phyloP scores from a whole-genome alignment of 2,888 invertebrate genomes.

The Agrochola lychnidis region DNA sequence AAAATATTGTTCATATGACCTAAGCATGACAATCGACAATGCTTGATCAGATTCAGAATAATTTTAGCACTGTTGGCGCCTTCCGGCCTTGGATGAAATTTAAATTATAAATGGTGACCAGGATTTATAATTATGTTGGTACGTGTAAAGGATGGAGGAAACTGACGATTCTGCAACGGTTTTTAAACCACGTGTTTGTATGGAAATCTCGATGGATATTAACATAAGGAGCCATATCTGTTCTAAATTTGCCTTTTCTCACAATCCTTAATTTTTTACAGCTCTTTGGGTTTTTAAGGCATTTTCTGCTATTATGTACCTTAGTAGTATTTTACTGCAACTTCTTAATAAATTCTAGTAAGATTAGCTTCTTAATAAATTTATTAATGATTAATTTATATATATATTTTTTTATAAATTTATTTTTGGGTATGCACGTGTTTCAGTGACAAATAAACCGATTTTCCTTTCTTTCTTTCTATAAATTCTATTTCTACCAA shows the following conservation, averaged over 20 bases:
- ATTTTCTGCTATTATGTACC: background rate
- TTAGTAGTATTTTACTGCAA: background rate
- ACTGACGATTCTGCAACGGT: constrained; percentile 12
- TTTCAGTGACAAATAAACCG: too few relatives aligned
- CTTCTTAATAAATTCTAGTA: too few relatives aligned
- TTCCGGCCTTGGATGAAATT: constrained; percentile 49
- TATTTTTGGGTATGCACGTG: too few relatives aligned
- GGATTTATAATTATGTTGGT: constrained; percentile 19
- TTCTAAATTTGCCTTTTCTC: too few relatives aligned
- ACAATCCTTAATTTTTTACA: background rate
- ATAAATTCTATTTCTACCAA: background rate
- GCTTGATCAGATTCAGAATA: constrained; percentile 61
- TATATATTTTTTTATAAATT: too few relatives aligned
- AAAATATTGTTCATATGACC: constrained; percentile 54
- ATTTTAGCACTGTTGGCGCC: constrained; percentile 51
- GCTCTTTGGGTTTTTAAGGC: background rate
- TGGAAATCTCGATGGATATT: background rate
- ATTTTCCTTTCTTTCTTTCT: too few relatives aligned
- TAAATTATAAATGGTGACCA: constrained; percentile 35
- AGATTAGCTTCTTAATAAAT: too few relatives aligned
- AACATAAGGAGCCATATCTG: too few relatives aligned
- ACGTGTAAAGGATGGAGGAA: constrained; percentile 30
- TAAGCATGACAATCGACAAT: constrained; percentile 61
- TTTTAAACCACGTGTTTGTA: constrained; percentile 9
- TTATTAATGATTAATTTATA: too few relatives aligned